A percentile compares a stretch with the other conserved stretches of the same genome.
Evolutionary conservation across 2,888 invertebrate species (phyloP).

Genomic region (Cheiracanthium punctorium): DNA sequence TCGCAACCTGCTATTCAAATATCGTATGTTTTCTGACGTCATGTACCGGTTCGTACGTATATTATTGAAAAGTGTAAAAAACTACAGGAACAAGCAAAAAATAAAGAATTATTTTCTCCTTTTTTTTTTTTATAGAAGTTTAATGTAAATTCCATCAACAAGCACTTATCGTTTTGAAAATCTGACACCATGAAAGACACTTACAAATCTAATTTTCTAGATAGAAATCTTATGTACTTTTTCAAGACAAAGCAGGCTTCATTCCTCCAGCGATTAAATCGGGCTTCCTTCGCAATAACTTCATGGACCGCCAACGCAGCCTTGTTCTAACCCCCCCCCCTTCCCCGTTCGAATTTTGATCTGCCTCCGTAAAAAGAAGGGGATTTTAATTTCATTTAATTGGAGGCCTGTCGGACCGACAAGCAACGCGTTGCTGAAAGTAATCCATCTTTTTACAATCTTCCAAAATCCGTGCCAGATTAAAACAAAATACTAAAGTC

Average conservation of each 20-base stretch:
- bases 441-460: not conserved
- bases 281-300: not conserved
- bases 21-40: too few species aligned
- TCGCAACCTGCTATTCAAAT: too few species aligned
- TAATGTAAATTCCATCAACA: too few species aligned
- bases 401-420: not conserved
- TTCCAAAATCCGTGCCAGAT: not conserved
- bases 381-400: not conserved
- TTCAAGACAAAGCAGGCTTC: not conserved
- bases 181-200: too few species aligned
- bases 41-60: too few species aligned
- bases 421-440: not conserved
- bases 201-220: too few species aligned
- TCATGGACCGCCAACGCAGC: not conserved
- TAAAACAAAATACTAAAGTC: not conserved
- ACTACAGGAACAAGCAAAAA: too few species aligned
- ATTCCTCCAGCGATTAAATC: not conserved
- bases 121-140: too few species aligned
- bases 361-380: not conserved
- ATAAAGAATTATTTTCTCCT: too few species aligned
- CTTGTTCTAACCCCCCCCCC: too few species aligned
- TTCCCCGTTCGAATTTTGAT: not conserved
- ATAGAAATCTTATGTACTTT: not conserved
- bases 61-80: too few species aligned
- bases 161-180: too few species aligned